Percentiles rank a stretch among this genome's conserved stretches.
Conservation (phyloP, 2,888 invertebrate genomes). For the Rhaphigaster nebulosa region DNA sequence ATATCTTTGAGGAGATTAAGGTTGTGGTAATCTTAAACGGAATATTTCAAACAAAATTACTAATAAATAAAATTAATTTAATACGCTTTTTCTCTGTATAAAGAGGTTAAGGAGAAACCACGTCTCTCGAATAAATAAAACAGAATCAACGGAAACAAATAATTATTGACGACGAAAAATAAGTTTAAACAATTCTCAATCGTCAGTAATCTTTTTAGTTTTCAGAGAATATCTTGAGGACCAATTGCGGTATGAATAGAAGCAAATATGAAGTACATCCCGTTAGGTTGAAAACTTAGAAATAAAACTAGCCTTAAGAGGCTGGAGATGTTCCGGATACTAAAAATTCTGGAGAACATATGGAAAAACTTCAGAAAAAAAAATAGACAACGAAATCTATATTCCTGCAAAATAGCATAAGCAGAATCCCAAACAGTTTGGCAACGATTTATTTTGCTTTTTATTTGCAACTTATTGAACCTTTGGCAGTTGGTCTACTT, state of each 20-base stretch:
- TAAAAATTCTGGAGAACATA: neutral
- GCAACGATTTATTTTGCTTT: neutral
- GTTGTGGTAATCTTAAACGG: no score
- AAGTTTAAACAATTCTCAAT: no score
- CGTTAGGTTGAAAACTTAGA: no score
- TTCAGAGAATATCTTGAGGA: neutral
- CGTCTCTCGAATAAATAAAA: no score
- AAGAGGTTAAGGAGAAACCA: no score
- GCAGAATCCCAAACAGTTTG: neutral
- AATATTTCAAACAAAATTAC: no score
- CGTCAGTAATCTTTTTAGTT: neutral
- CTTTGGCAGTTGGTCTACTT: neutral
- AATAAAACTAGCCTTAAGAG: neutral
- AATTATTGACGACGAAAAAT: no score
- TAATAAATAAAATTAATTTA: no score
- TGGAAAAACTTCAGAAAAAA: neutral
- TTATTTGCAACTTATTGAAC: neutral
- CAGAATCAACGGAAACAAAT: no score
- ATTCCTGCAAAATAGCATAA: neutral
- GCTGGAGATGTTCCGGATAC: neutral
- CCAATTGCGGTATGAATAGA: neutral
- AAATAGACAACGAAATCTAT: neutral
- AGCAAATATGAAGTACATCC: neutral
- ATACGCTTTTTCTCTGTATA: no score
- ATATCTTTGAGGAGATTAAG: no score